These are phyloP conservation scores for Lithodes maja DNA, from an alignment of 2,888 invertebrate genomes.

Conservation along the genomic window DNA sequence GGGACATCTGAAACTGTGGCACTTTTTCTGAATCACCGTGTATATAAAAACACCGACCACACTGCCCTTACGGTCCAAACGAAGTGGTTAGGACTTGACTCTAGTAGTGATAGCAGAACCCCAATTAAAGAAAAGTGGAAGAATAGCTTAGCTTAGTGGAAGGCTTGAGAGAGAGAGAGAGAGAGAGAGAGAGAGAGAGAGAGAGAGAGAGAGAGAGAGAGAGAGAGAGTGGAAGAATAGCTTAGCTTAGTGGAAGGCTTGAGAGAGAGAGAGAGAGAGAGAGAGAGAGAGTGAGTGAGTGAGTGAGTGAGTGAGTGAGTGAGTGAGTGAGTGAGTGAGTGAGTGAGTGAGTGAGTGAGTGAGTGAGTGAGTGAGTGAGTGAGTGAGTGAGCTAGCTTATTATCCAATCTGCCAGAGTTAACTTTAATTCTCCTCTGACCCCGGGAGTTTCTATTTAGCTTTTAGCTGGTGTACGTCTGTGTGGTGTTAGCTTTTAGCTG, in stretches of 20 bases:
- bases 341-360: background rate
- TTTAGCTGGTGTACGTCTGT: too few species aligned
- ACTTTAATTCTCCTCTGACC: conserved; percentile 7
- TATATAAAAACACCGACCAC: too few species aligned
- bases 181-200: background rate
- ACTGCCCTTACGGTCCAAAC: too few species aligned
- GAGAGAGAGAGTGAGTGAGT: background rate
- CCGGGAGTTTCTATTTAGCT: too few species aligned
- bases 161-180: background rate
- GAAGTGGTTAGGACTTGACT: background rate
- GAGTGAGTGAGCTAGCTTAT: background rate
- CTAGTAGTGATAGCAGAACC: background rate
- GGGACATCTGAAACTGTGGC: too few species aligned
- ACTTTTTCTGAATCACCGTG: too few species aligned
- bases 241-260: too few species aligned
- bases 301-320: too few species aligned
- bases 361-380: background rate
- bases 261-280: background rate
- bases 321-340: background rate
- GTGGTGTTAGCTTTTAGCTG: too few species aligned
- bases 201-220: background rate
- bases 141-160: background rate
- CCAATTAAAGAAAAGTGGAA: too few species aligned
- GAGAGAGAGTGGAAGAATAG: too few species aligned
- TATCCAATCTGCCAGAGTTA: conserved; percentile 8